Evolutionary conservation across 2,797 vertebrate species (phyloP), one percentile per base, ranked within the genome.

Genomic region (Mus spretus): DNA sequence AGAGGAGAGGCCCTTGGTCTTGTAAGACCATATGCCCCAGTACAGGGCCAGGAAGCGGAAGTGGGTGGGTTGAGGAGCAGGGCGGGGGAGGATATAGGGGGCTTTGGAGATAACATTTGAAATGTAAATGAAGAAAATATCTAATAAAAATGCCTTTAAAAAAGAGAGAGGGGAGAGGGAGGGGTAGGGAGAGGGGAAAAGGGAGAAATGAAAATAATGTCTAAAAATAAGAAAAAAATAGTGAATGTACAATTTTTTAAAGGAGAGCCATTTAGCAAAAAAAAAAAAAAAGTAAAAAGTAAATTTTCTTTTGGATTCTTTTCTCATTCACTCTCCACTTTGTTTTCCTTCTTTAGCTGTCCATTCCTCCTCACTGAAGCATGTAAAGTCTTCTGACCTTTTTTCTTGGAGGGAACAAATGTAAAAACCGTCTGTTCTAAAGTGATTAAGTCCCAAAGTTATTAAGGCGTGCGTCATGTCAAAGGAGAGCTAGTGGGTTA

Each of bases 281-380:
- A 75, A 88, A 93, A 79, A 50, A 75, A 88, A 93, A 79, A 72
- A 57, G 70, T 44, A 31, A 83, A 34, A 88, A 9, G 11, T 47
- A 37, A 91, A 34, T 78, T 95, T 88, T 79, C 28, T 89, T 70
- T 87, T 6, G 2, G 40, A 0, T 2, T 5, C 44, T 80, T 65
- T 74, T 65, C 6, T 91, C 44, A 4, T 63, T n/a, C 70, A 24
- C 20, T 14, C 63, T 50, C 26, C 13, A 0, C 9, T 85, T 80
- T 74, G 17, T 91, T 37, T 82, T 83, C 24, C 19, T 57, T 59
- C 15, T 47, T 50, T 34, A 80, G 10, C 3, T 4, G 1, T 44
- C 34, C 6, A 63, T 82, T 28, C 28, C 59, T 92, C 7, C 17
- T 65, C 22, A 55, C 3, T 3, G 24, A 22, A 26, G 13, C 26